Evolutionary conservation across 1,140 invertebrate species (phyloP), one percentile per base, ranked within the genome.

Genomic region (Aplysia californica): DNA sequence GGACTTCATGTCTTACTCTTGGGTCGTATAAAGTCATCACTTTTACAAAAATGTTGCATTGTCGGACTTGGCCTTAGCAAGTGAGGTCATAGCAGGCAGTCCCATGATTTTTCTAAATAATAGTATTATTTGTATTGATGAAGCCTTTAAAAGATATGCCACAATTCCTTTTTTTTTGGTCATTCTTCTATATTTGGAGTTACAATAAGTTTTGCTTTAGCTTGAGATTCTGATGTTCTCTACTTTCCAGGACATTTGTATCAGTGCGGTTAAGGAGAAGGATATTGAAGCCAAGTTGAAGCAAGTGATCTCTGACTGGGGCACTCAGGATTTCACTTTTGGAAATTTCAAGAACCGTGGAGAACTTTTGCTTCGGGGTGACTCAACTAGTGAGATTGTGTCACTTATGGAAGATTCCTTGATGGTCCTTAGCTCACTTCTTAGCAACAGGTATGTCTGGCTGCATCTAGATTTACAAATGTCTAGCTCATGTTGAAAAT

Each of bases 231-330:
- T n/a, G n/a, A n/a, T n/a, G n/a, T n/a, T n/a, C n/a, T n/a, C n/a
- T n/a, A n/a, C n/a, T 50, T n/a, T 76, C 0, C 84, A 94, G 92
- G 97, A 99, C 87, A 97, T 98, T 85, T 99, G 97, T 89, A 98
- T 98, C 87, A 98, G 96, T 38, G 97, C 97, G 0, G 96, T 98
- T 93, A 98, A 98, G 91, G 97, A 99, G 88, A 96, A 97, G 84
- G 97, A 99, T 86, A 99, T 98, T 80, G 97, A 99, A 91, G 96
- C 96, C 0, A 99, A 99, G 89, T 88, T 99, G 23, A 92, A 96
- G 73, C 95, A 96, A 89, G 96, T 98, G 0, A 97, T 97, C 2
- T 96, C 96, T 84, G 97, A 98, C 88, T 99, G 97, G 97, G 95
- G 95, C 0, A 93, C 94, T 0, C 95, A 97, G 83, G 96, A 98